Percentiles rank a stretch among this genome's conserved stretches.
These are phyloP conservation scores for Hipposideros armiger DNA, from an alignment of 2,113 vertebrate species.

Conservation along the genomic window DNA sequence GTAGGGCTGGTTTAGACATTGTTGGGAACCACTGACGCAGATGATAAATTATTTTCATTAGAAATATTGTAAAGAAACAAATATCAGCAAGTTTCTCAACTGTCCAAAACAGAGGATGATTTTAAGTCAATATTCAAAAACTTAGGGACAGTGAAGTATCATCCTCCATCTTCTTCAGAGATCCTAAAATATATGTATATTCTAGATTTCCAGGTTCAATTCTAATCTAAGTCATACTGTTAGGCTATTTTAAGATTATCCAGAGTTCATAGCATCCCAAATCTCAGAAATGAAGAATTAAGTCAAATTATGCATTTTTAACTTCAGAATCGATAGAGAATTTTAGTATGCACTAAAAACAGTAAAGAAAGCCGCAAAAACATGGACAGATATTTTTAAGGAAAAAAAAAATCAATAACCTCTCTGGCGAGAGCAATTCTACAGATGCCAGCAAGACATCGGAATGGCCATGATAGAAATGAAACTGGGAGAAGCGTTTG, in stretches of 20 bases:
- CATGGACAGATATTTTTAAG: background rate
- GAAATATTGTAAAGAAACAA: background rate
- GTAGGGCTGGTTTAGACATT: background rate
- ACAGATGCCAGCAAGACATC: background rate
- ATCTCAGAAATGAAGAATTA: slow-evolving; percentile 40
- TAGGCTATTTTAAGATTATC: background rate
- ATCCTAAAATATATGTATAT: background rate
- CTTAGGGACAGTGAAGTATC: background rate
- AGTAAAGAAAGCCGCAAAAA: background rate
- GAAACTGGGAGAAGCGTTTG: background rate
- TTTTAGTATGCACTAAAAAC: background rate
- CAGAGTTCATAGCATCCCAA: background rate
- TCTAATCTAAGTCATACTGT: background rate
- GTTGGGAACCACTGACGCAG: background rate
- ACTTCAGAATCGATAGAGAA: background rate
- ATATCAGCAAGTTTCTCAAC: background rate
- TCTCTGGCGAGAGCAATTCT: background rate
- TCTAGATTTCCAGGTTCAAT: background rate
- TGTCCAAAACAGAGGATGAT: background rate
- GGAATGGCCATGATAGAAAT: background rate
- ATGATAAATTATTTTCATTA: background rate
- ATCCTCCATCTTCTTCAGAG: background rate
- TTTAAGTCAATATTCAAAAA: background rate
- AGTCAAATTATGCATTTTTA: background rate
- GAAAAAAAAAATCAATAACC: background rate